Percentiles rank a stretch among this genome's conserved stretches.
Conservation (phyloP, 2,888 invertebrate genomes). For the Aethes cnicana region DNA sequence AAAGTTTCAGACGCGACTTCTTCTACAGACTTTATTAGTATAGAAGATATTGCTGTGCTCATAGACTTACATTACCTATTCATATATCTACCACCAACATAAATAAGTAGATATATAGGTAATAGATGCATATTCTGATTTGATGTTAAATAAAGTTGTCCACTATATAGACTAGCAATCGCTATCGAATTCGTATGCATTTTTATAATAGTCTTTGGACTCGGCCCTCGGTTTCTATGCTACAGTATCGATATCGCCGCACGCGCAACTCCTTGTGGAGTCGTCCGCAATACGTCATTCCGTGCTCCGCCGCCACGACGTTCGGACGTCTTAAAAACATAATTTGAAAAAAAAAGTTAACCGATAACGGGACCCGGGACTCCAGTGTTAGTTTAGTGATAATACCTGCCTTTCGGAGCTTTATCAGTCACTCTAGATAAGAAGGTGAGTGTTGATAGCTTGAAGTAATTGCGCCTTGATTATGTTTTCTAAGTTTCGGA, state of each 20-base stretch:
- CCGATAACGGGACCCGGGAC: constrained; percentile 32
- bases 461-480: constrained; percentile 67
- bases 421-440: constrained; percentile 74
- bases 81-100: too few species aligned
- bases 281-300: constrained; percentile 53
- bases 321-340: constrained; percentile 48
- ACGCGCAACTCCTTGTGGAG: constrained; percentile 57
- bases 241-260: constrained; percentile 49
- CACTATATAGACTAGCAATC: too few species aligned
- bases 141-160: too few species aligned
- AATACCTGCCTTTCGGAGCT: constrained; percentile 47
- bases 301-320: constrained; percentile 49
- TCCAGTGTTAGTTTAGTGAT: constrained; percentile 67
- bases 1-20: too few species aligned
- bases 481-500: constrained; percentile 33
- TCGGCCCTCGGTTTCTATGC: constrained; percentile 17
- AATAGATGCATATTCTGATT: too few species aligned
- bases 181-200: too few species aligned
- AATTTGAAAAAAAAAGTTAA: constrained; percentile 4
- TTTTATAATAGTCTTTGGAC: background rate
- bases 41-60: too few species aligned
- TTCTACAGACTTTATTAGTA: too few species aligned
- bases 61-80: too few species aligned
- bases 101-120: too few species aligned
- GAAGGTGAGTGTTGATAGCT: constrained; percentile 77